These are phyloP conservation scores for Melipona bicolor DNA, from an alignment of 2,888 invertebrate genomes.

Conservation along the genomic window DNA sequence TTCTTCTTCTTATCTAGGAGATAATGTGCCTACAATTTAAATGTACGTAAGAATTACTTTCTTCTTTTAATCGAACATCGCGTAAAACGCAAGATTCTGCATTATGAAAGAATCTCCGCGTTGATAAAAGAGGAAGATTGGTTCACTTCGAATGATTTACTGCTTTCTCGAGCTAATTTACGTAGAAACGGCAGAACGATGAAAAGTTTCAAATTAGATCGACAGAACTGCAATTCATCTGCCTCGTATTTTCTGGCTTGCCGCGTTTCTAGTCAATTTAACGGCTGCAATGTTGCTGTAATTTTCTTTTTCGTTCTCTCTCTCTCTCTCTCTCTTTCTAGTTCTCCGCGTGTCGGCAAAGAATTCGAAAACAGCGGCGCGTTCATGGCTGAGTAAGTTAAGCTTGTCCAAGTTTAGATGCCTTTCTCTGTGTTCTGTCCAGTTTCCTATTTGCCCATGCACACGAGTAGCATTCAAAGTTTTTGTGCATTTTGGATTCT, in stretches of 20 bases:
- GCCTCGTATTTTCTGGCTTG: constrained; percentile 46
- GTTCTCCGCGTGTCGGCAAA: constrained; percentile 38
- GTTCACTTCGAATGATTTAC: constrained; percentile 17
- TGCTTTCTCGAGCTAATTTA: constrained; percentile 45
- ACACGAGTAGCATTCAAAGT: constrained; percentile 19
- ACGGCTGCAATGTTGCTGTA: constrained; percentile 40
- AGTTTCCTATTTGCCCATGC: constrained; percentile 38
- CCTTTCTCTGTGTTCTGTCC: constrained; percentile 60
- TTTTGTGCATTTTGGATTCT: background rate
- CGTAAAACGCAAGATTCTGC: background rate
- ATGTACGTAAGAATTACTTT: background rate
- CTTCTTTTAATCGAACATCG: background rate
- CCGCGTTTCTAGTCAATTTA: constrained; percentile 53
- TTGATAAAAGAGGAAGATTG: constrained; percentile 7
- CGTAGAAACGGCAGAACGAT: constrained; percentile 37
- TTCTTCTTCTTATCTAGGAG: background rate
- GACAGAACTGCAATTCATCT: constrained; percentile 53
- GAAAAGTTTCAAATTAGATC: constrained; percentile 50
- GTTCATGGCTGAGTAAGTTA: constrained; percentile 65
- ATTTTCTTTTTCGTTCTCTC: constrained; percentile 27
- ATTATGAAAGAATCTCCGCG: no score
- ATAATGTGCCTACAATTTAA: background rate
- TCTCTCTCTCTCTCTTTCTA: background rate
- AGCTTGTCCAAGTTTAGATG: constrained; percentile 60
- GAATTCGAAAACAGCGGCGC: constrained; percentile 68